These are phyloP conservation scores for Petrocephalus schoutedeni DNA, from an alignment of 2,797 vertebrate genomes.

Conservation along the genomic window DNA sequence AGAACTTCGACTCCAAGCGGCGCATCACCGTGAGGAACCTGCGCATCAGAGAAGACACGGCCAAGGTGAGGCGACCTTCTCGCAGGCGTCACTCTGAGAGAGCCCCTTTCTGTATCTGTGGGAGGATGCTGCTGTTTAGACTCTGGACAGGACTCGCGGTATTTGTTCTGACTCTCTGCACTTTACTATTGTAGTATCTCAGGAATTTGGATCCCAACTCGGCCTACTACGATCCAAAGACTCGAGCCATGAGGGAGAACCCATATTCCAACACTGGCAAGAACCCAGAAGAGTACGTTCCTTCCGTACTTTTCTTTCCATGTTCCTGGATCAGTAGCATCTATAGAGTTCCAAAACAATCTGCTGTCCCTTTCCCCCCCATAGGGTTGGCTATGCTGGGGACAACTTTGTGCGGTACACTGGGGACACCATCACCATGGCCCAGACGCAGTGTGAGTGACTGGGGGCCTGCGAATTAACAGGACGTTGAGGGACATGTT, in stretches of 20 bases:
- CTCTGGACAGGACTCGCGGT: not conserved
- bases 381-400: constrained; percentile 90
- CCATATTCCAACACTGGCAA: constrained; percentile 92
- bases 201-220: constrained; percentile 97
- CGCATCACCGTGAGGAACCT: constrained; percentile 94
- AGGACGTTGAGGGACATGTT: not conserved
- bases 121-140: not conserved
- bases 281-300: constrained; percentile 90
- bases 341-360: not conserved
- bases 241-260: constrained; percentile 97
- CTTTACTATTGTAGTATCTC: constrained; percentile 72
- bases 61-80: constrained; percentile 73
- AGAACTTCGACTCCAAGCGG: constrained; percentile 98
- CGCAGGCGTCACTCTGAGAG: not conserved
- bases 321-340: not conserved
- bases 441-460: constrained; percentile 89
- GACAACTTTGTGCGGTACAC: constrained; percentile 93
- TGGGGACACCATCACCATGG: constrained; percentile 92
- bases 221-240: constrained; percentile 97
- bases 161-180: constrained; percentile 13
- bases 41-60: constrained; percentile 94
- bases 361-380: constrained; percentile 29
- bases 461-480: not conserved
- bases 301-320: not conserved
- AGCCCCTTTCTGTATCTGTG: not conserved